A percentile compares a stretch with the other conserved stretches of the same genome.
phyloP scores from a whole-genome alignment of 2,113 vertebrate genomes.

The Chionomys nivalis region DNA sequence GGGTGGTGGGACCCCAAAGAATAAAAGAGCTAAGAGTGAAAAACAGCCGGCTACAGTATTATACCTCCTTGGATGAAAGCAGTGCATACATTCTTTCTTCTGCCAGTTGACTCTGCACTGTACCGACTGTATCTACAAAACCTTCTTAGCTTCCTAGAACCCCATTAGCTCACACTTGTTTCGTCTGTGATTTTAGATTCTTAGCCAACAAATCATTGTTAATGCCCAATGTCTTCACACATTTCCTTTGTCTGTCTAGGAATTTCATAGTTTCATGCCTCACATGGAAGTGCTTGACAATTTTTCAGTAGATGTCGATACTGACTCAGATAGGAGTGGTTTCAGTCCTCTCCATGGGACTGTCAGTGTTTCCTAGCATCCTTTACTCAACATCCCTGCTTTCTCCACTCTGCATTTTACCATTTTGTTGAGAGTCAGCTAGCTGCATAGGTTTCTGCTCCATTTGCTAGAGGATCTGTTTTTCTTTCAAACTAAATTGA shows the following conservation, averaged over 20 bases:
- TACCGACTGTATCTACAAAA: background rate
- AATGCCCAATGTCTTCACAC: background rate
- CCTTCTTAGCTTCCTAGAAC: background rate
- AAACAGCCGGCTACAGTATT: too few relatives aligned
- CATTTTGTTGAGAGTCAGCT: background rate
- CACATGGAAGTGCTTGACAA: background rate
- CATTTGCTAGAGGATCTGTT: background rate
- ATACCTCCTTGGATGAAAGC: background rate
- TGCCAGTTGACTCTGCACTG: background rate
- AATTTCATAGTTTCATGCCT: background rate
- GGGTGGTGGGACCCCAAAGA: too few relatives aligned
- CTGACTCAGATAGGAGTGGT: background rate
- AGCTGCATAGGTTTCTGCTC: background rate
- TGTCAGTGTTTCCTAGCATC: background rate
- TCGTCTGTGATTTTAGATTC: background rate
- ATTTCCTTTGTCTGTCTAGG: background rate
- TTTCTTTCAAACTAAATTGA: background rate
- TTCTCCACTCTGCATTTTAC: background rate
- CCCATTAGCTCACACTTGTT: background rate
- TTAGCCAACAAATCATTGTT: background rate
- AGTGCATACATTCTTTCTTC: background rate
- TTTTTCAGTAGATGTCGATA: background rate
- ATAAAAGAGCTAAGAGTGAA: too few relatives aligned
- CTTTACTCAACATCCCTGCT: background rate
- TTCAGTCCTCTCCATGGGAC: background rate